Evolutionary conservation across 2,797 vertebrate genomes (phyloP).

Genomic region (Denticeps clupeoides): DNA sequence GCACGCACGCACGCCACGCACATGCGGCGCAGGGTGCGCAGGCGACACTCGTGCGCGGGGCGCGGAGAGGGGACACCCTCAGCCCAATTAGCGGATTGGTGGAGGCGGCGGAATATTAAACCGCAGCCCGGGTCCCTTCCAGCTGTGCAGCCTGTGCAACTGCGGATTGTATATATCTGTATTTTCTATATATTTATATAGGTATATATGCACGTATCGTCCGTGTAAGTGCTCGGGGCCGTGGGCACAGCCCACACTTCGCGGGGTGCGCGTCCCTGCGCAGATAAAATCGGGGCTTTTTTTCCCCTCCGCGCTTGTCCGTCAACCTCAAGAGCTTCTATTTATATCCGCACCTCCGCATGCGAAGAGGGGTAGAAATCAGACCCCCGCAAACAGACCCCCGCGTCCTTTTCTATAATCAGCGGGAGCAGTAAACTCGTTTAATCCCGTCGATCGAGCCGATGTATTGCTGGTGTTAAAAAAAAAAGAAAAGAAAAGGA

Average conservation of each 20-base stretch:
- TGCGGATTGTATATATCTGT: too few relatives aligned
- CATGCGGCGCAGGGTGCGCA: slow-evolving; percentile 4
- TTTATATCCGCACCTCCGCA: slow-evolving; percentile 40
- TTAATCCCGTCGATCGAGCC: too few relatives aligned
- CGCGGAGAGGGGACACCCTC: slow-evolving; percentile 15
- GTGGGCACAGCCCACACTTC: slow-evolving; percentile 48
- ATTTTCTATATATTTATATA: too few relatives aligned
- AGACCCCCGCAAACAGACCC: too few relatives aligned
- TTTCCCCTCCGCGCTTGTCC: slow-evolving; percentile 28
- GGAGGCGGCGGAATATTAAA: slow-evolving; percentile 31
- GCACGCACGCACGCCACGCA: slow-evolving; percentile 15
- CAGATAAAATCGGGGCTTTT: background rate
- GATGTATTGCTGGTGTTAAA: too few relatives aligned
- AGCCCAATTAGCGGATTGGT: slow-evolving; percentile 45
- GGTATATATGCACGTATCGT: slow-evolving; percentile 49
- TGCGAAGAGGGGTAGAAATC: slow-evolving; percentile 11
- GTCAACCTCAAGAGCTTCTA: slow-evolving; percentile 46
- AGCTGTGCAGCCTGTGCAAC: too few relatives aligned
- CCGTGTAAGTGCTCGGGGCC: slow-evolving; percentile 56
- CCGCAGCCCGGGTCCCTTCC: slow-evolving; percentile 26
- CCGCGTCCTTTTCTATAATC: too few relatives aligned
- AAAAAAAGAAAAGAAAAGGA: too few relatives aligned
- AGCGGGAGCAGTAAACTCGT: too few relatives aligned
- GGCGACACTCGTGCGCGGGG: slow-evolving; percentile 14
- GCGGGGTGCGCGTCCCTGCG: slow-evolving; percentile 18